Percentiles rank a stretch among this genome's conserved stretches.
These are phyloP conservation scores for Campoplex nolae DNA, from an alignment of 2,888 invertebrate species.

Conservation along the genomic window DNA sequence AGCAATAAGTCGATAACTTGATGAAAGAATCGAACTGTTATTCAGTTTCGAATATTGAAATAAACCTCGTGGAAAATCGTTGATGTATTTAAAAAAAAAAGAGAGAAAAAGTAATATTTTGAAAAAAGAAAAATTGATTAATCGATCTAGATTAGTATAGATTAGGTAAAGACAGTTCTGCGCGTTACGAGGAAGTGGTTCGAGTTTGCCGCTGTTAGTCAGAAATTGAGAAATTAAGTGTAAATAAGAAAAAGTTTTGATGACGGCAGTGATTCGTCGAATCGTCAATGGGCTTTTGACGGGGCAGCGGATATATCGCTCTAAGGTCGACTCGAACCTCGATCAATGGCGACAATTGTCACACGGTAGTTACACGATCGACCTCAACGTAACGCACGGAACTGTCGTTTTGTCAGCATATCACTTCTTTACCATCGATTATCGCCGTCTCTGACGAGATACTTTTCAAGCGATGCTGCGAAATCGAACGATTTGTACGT, in stretches of 20 bases:
- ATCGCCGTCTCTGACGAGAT: slow-evolving; percentile 93
- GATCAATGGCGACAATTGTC: slow-evolving; percentile 85
- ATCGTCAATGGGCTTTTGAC: slow-evolving; percentile 9
- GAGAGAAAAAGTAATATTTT: not conserved
- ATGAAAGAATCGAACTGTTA: not conserved
- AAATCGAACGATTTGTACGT: slow-evolving; percentile 90
- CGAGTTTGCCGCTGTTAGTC: slow-evolving; percentile 54
- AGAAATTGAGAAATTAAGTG: slow-evolving; percentile 1
- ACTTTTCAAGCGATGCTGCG: slow-evolving; percentile 92
- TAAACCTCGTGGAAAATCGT: not conserved
- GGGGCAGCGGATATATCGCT: slow-evolving; percentile 18
- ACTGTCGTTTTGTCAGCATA: slow-evolving; percentile 98
- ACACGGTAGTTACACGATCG: slow-evolving; percentile 96
- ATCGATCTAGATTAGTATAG: slow-evolving; percentile 22
- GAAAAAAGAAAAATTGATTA: not conserved
- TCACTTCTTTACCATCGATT: slow-evolving; percentile 94
- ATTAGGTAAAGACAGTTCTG: slow-evolving; percentile 77
- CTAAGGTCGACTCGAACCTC: slow-evolving; percentile 53
- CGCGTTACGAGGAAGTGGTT: slow-evolving; percentile 77
- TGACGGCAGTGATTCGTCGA: slow-evolving; percentile 48
- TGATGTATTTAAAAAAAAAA: not conserved
- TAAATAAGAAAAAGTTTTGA: not conserved
- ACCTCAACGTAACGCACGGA: slow-evolving; percentile 97
- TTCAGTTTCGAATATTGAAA: not conserved
- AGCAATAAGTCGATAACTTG: not conserved